A percentile compares a stretch with the other conserved stretches of the same genome.
phyloP scores from a whole-genome alignment of 2,797 vertebrate species.

The Bradypodion pumilum region DNA sequence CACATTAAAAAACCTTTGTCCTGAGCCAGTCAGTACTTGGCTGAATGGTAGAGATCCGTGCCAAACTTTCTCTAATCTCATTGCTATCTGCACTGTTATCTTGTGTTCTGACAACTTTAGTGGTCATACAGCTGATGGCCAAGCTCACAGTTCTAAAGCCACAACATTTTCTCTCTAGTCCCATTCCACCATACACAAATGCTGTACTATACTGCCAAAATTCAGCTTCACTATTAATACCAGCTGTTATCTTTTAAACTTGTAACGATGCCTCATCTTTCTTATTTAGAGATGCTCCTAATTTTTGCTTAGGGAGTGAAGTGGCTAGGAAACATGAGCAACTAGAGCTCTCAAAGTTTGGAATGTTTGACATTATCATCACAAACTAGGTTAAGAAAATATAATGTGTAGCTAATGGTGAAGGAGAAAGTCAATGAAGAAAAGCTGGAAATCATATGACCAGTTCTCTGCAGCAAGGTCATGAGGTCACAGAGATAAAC shows the following conservation, averaged over 20 bases:
- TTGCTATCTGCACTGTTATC: too few relatives aligned
- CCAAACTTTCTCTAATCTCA: too few relatives aligned
- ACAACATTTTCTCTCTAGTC: neutral
- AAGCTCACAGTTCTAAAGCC: neutral
- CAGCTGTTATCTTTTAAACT: neutral
- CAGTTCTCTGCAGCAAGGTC: conserved; percentile 8
- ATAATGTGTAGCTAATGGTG: neutral
- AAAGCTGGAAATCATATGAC: conserved; percentile 16
- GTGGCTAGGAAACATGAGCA: neutral
- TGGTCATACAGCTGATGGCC: too few relatives aligned
- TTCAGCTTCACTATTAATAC: neutral
- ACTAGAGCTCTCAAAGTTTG: neutral
- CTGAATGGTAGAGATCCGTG: too few relatives aligned
- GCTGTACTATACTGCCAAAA: neutral
- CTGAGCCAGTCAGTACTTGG: too few relatives aligned
- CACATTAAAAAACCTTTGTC: too few relatives aligned
- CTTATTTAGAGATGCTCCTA: neutral
- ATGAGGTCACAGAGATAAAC: conserved; percentile 64
- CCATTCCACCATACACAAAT: too few relatives aligned
- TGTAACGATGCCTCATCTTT: neutral
- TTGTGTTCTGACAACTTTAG: too few relatives aligned
- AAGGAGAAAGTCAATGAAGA: conserved; percentile 6
- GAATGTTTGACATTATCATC: neutral
- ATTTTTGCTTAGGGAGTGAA: neutral
- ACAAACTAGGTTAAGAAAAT: conserved; percentile 9